Conservation (phyloP, 2,797 vertebrate species). For the Tokudaia muenninki region DNA sequence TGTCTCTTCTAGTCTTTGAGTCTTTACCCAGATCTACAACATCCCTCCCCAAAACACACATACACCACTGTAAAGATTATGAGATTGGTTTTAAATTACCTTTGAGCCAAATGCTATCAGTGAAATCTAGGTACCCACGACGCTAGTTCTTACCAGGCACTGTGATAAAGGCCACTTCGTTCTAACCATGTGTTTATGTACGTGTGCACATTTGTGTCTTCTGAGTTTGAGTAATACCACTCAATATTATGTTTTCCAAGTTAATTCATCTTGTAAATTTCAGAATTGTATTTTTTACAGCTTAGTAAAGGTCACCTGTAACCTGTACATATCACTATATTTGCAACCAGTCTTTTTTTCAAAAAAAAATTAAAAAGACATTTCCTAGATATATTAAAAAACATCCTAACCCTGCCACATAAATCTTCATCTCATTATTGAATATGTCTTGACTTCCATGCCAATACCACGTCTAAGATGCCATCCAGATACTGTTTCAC, state of each 20-base stretch:
- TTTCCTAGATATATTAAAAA: background rate
- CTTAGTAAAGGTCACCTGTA: background rate
- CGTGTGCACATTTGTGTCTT: background rate
- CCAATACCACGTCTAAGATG: slow-evolving; percentile 32
- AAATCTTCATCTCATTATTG: slow-evolving; percentile 21
- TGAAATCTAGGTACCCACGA: background rate
- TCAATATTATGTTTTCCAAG: background rate
- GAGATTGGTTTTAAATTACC: slow-evolving; percentile 4
- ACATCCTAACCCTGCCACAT: slow-evolving; percentile 17
- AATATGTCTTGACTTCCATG: slow-evolving; percentile 30
- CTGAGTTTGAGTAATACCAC: background rate
- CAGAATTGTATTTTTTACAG: background rate
- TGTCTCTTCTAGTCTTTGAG: background rate
- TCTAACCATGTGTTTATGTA: background rate
- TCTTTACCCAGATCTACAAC: background rate
- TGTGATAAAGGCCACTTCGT: background rate
- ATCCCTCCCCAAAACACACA: background rate
- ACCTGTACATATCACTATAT: background rate
- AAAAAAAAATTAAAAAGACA: background rate
- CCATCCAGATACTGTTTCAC: slow-evolving; percentile 43
- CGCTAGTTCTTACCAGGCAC: background rate
- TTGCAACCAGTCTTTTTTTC: background rate
- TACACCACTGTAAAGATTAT: background rate
- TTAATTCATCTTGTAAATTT: background rate
- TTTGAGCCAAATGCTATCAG: background rate